Evolutionary conservation across 2,113 vertebrate species (phyloP), one percentile per base, ranked within the genome.

Genomic region (Nannobrachium achirus): DNA sequence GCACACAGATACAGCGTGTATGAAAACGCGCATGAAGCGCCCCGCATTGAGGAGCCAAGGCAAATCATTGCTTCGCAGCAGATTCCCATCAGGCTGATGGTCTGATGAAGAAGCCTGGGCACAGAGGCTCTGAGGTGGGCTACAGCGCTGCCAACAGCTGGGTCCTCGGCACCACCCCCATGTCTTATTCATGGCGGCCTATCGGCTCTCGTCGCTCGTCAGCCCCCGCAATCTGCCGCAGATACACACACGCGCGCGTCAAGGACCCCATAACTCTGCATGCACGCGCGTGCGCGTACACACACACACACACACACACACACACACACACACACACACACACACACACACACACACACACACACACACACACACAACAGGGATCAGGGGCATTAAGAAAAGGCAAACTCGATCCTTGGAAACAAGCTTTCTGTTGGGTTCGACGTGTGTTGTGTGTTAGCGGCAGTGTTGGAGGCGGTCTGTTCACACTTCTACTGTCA

Each of bases 161-260:
- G 84, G 81, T 50, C 60, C 67, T 67, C 71, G 86, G 85, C 83
- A 88, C 65, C 57, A 57, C 56, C 42, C 62, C 69, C 63, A 80
- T 89, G 75, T 80, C 81, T 89, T 79, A 83, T 80, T 88, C 87
- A 85, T 86, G 71, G 60, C 61, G 57, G 60, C 71, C 78, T 81
- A 78, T 78, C 76, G 52, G 73, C 83, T 80, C 71, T 74, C 80
- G 87, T 84, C 83, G 79, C 65, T 83, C 78, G 81, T 75, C 57
- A 58, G 59, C 64, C 42, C 63, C 51, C 38, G 18, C 79, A 74
- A 75, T 81, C 74, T 55, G 59, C 25, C 53, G 20, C 14, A 10
- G 18, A 20, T 13, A 33, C 52, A 46, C 44, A 5, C 3, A 61
- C 6, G 25, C 44, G 25, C 3, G 63, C 6, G 25, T 3, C 25